Evolutionary conservation across 2,888 invertebrate genomes (phyloP).

Genomic region (Lapara coniferarum): DNA sequence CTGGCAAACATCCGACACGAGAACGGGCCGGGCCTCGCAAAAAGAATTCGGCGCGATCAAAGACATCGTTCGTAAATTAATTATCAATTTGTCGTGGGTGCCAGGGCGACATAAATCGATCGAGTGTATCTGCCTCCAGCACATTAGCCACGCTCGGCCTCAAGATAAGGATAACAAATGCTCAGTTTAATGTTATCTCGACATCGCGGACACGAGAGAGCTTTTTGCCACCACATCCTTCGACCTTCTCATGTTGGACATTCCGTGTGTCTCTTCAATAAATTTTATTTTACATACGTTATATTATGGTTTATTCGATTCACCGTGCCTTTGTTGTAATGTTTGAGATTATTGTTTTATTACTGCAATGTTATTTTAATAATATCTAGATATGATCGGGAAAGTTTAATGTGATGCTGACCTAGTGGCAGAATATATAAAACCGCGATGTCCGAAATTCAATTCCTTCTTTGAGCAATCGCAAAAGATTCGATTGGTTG

Average conservation of each 20-base stretch:
- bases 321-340: constrained; percentile 4
- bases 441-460: too few species aligned
- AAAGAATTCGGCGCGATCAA: constrained; percentile 80
- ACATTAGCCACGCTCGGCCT: constrained; percentile 81
- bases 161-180: constrained; percentile 83
- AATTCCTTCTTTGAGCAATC: too few species aligned
- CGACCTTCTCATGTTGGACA: constrained; percentile 65
- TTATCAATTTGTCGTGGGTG: constrained; percentile 83
- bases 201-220: constrained; percentile 81
- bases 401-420: too few species aligned
- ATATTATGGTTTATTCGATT: constrained; percentile 9
- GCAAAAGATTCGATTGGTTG: too few species aligned
- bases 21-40: constrained; percentile 57
- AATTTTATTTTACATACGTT: constrained; percentile 53
- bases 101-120: constrained; percentile 82
- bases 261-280: constrained; percentile 48
- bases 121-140: constrained; percentile 77
- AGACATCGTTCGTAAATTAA: constrained; percentile 77
- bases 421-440: too few species aligned
- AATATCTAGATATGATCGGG: too few species aligned
- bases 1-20: constrained; percentile 25
- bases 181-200: constrained; percentile 82
- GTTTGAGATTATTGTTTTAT: neutral
- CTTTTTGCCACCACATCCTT: constrained; percentile 82
- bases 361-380: too few species aligned